A percentile compares a stretch with the other conserved stretches of the same genome.
Evolutionary conservation across 64 coral and sea anemone genomes (phyloP).

Genomic region (Stylophora pistillata): DNA sequence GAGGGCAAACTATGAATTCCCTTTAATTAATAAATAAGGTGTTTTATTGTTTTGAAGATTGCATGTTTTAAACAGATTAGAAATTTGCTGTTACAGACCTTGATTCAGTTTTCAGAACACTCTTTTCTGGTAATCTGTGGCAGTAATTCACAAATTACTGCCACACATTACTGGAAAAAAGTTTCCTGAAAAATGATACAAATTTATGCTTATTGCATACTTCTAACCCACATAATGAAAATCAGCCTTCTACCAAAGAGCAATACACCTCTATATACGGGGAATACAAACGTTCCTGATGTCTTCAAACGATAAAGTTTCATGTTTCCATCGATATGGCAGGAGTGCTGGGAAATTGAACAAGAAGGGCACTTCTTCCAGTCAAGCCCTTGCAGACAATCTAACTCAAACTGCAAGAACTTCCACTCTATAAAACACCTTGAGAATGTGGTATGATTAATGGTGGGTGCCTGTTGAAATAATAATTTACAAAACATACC

Average conservation of each 20-base stretch:
- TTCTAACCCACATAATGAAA: background rate
- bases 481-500: too few species aligned
- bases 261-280: background rate
- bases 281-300: slow-evolving; percentile 40
- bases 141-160: too few species aligned
- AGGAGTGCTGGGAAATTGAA: slow-evolving; percentile 38
- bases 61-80: background rate
- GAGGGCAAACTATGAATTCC: background rate
- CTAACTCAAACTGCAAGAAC: slow-evolving; percentile 41
- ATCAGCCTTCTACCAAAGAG: background rate
- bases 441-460: slow-evolving; percentile 37
- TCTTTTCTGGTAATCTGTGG: too few species aligned
- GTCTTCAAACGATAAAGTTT: slow-evolving; percentile 40
- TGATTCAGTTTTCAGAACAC: background rate
- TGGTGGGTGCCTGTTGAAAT: slow-evolving; percentile 18
- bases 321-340: slow-evolving; percentile 73
- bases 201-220: background rate
- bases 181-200: background rate
- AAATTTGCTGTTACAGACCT: background rate
- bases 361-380: slow-evolving; percentile 60
- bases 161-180: too few species aligned
- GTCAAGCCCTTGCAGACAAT: background rate
- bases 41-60: background rate
- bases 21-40: background rate
- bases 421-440: slow-evolving; percentile 61